Evolutionary conservation across 1,140 invertebrate genomes (phyloP).

Genomic region (Scaptomyza pallida): DNA sequence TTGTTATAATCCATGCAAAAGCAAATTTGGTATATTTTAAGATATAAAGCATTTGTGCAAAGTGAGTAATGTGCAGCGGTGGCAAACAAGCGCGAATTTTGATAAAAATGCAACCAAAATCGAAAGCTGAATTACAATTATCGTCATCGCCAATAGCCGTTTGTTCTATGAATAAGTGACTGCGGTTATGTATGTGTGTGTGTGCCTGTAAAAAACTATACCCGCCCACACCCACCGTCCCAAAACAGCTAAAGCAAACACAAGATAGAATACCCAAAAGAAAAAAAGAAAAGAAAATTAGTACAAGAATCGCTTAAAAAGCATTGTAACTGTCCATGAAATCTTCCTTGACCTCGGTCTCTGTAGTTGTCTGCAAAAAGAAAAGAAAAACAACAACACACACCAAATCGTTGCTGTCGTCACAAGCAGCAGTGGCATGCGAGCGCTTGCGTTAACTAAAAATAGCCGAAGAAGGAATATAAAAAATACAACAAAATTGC

Average conservation of each 20-base stretch:
- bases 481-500: constrained; percentile 14
- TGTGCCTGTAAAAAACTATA: constrained; percentile 19
- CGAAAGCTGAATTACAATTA: constrained; percentile 26
- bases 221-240: constrained; percentile 43
- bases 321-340: background rate
- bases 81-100: no score
- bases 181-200: constrained; percentile 19
- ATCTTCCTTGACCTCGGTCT: constrained; percentile 10
- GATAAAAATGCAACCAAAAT: constrained; percentile 16
- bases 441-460: constrained; percentile 53
- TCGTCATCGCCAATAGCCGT: constrained; percentile 38
- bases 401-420: constrained; percentile 27
- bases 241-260: constrained; percentile 4
- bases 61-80: constrained; percentile 8
- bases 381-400: constrained; percentile 3
- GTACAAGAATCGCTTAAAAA: background rate
- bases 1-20: constrained; percentile 7
- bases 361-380: background rate
- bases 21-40: constrained; percentile 8
- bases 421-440: constrained; percentile 12
- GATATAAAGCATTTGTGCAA: background rate
- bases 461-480: constrained; percentile 58
- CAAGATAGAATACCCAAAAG: background rate
- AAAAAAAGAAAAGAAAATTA: background rate
- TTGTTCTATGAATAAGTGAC: constrained; percentile 31